phyloP scores from a whole-genome alignment of 53 echinoderm and acorn worm species.

The Apostichopus leukothele region DNA sequence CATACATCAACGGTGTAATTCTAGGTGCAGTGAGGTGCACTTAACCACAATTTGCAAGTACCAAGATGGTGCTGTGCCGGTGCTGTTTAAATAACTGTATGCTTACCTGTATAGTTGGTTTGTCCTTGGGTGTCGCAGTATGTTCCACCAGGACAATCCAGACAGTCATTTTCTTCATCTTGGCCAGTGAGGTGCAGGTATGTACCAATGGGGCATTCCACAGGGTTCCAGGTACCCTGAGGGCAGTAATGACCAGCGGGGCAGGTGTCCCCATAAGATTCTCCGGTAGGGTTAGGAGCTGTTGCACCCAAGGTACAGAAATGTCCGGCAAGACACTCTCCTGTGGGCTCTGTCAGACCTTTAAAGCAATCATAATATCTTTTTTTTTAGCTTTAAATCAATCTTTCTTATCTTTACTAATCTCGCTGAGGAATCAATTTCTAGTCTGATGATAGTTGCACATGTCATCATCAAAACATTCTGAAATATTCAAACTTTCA shows the following conservation, averaged over 20 bases:
- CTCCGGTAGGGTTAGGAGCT: conserved; percentile 74
- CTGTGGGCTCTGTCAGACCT: conserved; percentile 87
- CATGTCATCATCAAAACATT: too few relatives aligned
- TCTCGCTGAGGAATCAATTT: too few relatives aligned
- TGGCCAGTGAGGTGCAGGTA: conserved; percentile 71
- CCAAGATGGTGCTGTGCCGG: too few relatives aligned
- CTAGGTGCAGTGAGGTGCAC: too few relatives aligned
- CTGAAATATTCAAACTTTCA: too few relatives aligned
- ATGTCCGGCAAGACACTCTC: conserved; percentile 71
- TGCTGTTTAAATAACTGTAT: too few relatives aligned
- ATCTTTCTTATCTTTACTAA: too few relatives aligned
- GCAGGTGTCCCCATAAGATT: conserved; percentile 92
- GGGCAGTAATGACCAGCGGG: conserved; percentile 90
- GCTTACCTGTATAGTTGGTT: conserved; percentile 84
- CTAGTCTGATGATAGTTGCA: too few relatives aligned
- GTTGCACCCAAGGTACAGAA: conserved; percentile 90
- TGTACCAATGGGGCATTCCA: conserved; percentile 78
- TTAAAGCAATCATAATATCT: background rate
- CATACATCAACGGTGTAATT: too few relatives aligned
- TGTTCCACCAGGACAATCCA: conserved; percentile 82
- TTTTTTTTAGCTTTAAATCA: too few relatives aligned
- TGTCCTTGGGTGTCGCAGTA: conserved; percentile 82
- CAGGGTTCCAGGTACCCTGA: conserved; percentile 69
- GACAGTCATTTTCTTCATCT: conserved; percentile 68
- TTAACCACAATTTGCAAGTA: too few relatives aligned